Base-by-base conservation (phyloP, 2,888 invertebrate genomes). In the Trachelus troglodyta region DNA sequence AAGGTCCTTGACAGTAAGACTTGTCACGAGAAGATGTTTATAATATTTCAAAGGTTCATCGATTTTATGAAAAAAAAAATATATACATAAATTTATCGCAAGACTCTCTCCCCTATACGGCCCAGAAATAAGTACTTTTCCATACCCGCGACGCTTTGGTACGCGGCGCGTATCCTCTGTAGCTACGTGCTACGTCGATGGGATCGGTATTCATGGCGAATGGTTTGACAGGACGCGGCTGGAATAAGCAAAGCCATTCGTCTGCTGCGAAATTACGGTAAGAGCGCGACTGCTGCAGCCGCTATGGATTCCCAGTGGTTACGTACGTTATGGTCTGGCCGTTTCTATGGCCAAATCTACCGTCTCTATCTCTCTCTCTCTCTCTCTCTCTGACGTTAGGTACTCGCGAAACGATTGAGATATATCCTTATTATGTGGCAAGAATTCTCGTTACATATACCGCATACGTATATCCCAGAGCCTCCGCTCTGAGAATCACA, bases 191-290 rank as follows among this genome's bases (percentile, higher is more conserved):
- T 9, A 56, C 56, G 56, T 56, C 56, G 56, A 56, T 56, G 23
- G 56, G 56, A 56, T 56, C 56, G 56, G 56, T 71, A 71, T 71
- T 71, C 71, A 71, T 71, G 71, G 71, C 71, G 71, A 71, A 34
- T 34, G 71, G 34, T 71, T 71, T 34, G 31, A 71, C 71, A 34
- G 71, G 6, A 71, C 71, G 71, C 71, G 71, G 33, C 15, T 31
- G 33, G 71, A 71, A 71, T 71, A 34, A 31, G 71, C 56, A 56
- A 56, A 56, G 56, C 56, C 56, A 56, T 56, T 56, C 56, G 56
- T 56, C 56, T 56, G 56, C 56, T 56, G 23, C 56, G 56, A 56
- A 56, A 56, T 56, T 56, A 56, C 56, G 56, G 56, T 56, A 56
- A 56, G 56, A 56, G 56, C 56, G 23, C 56, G 23, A 56, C 56